A percentile compares a stretch with the other conserved stretches of the same genome.
Conservation (phyloP, 2,888 invertebrate species). For the Drosophila ustulata region DNA sequence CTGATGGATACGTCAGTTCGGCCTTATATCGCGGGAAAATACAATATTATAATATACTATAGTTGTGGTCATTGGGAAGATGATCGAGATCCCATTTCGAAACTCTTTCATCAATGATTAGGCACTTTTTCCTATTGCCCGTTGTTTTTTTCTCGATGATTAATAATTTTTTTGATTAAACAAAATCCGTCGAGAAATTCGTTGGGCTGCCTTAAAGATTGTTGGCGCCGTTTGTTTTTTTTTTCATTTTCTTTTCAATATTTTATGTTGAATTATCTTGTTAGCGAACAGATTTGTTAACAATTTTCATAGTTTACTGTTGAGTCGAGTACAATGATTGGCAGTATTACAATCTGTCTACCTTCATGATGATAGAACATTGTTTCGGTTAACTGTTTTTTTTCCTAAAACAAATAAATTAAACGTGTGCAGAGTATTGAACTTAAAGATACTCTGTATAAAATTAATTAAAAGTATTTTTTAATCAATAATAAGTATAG, state of each 20-base stretch:
- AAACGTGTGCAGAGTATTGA: background rate
- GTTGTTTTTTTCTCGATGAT: constrained; percentile 50
- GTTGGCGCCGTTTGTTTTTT: constrained; percentile 63
- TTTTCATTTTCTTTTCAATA: constrained; percentile 1
- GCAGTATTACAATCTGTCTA: constrained; percentile 30
- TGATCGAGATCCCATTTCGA: constrained; percentile 35
- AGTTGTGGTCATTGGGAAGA: constrained; percentile 17
- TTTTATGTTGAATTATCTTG: constrained; percentile 61
- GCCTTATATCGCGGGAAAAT: constrained; percentile 22
- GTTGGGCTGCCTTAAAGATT: constrained; percentile 53
- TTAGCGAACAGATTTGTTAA: constrained; percentile 76
- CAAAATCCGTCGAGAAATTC: constrained; percentile 47
- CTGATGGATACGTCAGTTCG: constrained; percentile 25
- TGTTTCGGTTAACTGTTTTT: background rate
- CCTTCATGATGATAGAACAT: constrained; percentile 4
- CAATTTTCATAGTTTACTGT: constrained; percentile 47
- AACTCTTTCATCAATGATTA: constrained; percentile 62
- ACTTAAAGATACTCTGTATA: background rate
- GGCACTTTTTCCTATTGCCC: constrained; percentile 66
- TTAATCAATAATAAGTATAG: too few species aligned
- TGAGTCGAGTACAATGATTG: constrained; percentile 41
- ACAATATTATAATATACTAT: background rate
- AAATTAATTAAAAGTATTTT: too few species aligned
- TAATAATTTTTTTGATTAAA: constrained; percentile 59
- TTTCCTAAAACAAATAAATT: background rate